A percentile compares a stretch with the other conserved stretches of the same genome.
Conservation (phyloP, 2,888 invertebrate species). For the Diarsia dahlii region DNA sequence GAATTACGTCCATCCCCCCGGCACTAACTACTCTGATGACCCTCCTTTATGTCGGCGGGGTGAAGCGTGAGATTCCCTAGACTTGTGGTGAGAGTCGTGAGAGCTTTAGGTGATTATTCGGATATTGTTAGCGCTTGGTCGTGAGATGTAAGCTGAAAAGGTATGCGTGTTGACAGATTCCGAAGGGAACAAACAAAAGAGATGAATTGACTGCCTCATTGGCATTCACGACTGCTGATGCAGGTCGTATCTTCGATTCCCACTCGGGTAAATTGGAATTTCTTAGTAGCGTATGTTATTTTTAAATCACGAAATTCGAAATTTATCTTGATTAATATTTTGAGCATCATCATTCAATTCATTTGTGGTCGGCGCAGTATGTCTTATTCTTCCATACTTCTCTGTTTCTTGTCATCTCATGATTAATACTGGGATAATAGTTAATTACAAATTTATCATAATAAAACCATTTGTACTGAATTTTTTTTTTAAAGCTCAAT, state of each 20-base stretch:
- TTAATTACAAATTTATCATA: background rate
- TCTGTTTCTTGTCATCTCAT: no score
- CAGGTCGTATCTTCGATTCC: no score
- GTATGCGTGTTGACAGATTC: no score
- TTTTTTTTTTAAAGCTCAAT: background rate
- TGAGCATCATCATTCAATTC: no score
- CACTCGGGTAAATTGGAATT: no score
- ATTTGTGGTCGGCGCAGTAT: no score
- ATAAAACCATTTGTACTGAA: background rate
- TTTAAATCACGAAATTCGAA: background rate
- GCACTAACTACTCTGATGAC: slow-evolving; percentile 53
- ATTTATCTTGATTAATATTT: background rate
- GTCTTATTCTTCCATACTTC: no score
- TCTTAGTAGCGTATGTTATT: no score
- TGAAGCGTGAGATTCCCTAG: slow-evolving; percentile 46
- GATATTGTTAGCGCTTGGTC: slow-evolving; percentile 3
- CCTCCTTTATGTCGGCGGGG: slow-evolving; percentile 45
- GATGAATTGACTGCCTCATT: no score
- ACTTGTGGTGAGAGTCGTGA: slow-evolving; percentile 15
- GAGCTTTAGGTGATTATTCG: slow-evolving; percentile 16
- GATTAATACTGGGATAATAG: background rate
- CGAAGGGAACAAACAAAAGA: no score
- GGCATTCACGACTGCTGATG: no score
- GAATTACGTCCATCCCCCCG: slow-evolving; percentile 46
- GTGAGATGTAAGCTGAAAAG: background rate